Evolutionary conservation across 2,113 vertebrate genomes (phyloP), one percentile per base, ranked within the genome.

Genomic region (Sylvietta virens): DNA sequence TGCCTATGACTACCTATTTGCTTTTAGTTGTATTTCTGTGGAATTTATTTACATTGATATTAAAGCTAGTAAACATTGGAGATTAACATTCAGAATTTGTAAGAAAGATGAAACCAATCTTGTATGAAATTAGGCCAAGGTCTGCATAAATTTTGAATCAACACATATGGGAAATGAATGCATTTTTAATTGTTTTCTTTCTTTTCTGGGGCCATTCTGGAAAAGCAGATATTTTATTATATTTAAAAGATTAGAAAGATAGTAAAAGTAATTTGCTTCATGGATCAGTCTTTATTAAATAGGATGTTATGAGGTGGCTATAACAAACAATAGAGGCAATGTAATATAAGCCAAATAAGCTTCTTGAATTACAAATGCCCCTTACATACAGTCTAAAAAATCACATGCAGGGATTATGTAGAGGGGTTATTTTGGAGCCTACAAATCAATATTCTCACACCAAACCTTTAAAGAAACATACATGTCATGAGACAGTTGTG

Each of bases 61-160:
- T 92, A 93, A 94, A 95, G 44, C n/a, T 58, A 81, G 42, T 76
- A 91, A 88, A 93, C 73, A 71, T 61, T 95, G 51, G 35, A 86
- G 56, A 90, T 96, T 95, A 85, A 72, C 58, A 91, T 94, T 97
- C 72, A 69, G 47, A 92, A 95, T 57, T 84, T 80, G 10, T 76
- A 94, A 91, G n/a, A 90, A 91, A 90, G 88, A 83, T 69, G 44
- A 96, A 97, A 80, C 57, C 90, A 94, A 96, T 97, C 61, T 96
- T 92, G 45, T 96, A 80, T 97, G 92, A 96, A 97, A 97, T 96
- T 96, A 98, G 92, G 88, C 90, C 92, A 96, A 95, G 57, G 76
- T 94, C 93, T 94, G 53, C 69, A 86, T 92, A 95, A 88, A 91
- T 95, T 88, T 27, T 91, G 66, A 92, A 60, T 94, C 95, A 95